A percentile compares a stretch with the other conserved stretches of the same genome.
Evolutionary conservation across 2,888 invertebrate genomes (phyloP).

Genomic region (Limnephilus marmoratus): DNA sequence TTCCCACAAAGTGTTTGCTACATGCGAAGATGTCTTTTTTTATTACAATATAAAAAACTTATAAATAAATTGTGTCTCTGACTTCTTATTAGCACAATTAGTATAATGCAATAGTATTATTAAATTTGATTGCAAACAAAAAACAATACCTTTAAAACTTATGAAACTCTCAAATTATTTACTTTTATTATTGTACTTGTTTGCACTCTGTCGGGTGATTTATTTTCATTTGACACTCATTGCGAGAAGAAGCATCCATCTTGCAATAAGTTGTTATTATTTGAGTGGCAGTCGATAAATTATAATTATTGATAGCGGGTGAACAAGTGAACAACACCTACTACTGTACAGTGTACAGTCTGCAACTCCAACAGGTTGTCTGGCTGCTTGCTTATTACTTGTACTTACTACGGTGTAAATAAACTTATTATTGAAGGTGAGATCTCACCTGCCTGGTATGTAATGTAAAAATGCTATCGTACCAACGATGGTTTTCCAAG

Average conservation of each 20-base stretch:
- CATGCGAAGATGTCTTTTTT: too few relatives aligned
- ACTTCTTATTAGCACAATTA: too few relatives aligned
- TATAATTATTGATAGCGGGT: slow-evolving; percentile 50
- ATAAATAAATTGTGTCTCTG: too few relatives aligned
- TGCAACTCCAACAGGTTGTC: not conserved
- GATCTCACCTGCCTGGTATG: not conserved
- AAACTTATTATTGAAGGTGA: not conserved
- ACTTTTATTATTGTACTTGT: not conserved
- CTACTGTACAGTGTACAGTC: not conserved
- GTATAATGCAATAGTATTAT: too few relatives aligned
- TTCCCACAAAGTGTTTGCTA: too few relatives aligned
- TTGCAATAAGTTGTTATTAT: slow-evolving; percentile 1
- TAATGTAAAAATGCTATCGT: not conserved
- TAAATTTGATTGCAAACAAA: too few relatives aligned
- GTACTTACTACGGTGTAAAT: not conserved
- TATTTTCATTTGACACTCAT: slow-evolving; percentile 37
- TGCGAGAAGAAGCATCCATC: slow-evolving; percentile 22
- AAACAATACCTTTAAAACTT: not conserved
- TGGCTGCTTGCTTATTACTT: not conserved
- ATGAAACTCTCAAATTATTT: not conserved
- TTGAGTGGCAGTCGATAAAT: slow-evolving; percentile 38
- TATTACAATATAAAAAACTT: too few relatives aligned
- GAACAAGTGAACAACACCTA: not conserved
- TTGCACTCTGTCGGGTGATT: not conserved
- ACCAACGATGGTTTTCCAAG: not conserved